These are phyloP conservation scores for Paramormyrops kingsleyae DNA, from an alignment of 2,113 vertebrate genomes.

Conservation along the genomic window DNA sequence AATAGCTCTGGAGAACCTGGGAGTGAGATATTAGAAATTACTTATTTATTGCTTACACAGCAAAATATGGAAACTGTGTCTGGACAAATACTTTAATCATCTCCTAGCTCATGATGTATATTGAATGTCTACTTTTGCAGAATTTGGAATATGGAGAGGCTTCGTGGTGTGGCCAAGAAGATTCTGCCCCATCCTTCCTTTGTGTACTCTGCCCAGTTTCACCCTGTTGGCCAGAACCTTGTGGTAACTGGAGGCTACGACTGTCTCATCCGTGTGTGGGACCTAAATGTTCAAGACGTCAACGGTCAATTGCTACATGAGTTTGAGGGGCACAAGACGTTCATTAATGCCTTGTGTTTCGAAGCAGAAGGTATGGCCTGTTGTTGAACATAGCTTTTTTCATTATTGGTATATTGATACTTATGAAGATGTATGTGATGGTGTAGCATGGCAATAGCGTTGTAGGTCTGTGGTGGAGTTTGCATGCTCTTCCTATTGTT, in stretches of 20 bases:
- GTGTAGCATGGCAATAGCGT: not conserved
- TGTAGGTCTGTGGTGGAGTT: not conserved
- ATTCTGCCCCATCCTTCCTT: slow-evolving; percentile 92
- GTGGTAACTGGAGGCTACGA: slow-evolving; percentile 87
- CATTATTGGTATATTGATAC: not conserved
- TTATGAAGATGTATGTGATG: not conserved
- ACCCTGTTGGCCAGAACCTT: slow-evolving; percentile 71
- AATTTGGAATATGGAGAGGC: slow-evolving; percentile 78
- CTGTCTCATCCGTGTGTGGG: slow-evolving; percentile 79
- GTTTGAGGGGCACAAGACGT: slow-evolving; percentile 80
- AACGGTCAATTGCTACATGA: slow-evolving; percentile 81
- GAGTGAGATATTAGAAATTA: not conserved
- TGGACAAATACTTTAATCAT: not conserved
- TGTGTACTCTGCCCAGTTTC: slow-evolving; percentile 87
- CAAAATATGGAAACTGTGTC: not conserved
- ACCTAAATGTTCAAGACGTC: slow-evolving; percentile 67
- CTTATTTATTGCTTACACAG: too few relatives aligned
- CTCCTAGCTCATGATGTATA: not conserved
- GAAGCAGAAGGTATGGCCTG: slow-evolving; percentile 75
- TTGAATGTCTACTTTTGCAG: slow-evolving; percentile 47
- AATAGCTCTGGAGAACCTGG: not conserved
- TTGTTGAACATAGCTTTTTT: not conserved
- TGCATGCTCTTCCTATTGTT: not conserved
- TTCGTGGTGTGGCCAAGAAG: slow-evolving; percentile 64
- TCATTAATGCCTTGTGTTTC: slow-evolving; percentile 89